phyloP scores from a whole-genome alignment of 2,888 invertebrate species.

The Agrypnus murinus region DNA sequence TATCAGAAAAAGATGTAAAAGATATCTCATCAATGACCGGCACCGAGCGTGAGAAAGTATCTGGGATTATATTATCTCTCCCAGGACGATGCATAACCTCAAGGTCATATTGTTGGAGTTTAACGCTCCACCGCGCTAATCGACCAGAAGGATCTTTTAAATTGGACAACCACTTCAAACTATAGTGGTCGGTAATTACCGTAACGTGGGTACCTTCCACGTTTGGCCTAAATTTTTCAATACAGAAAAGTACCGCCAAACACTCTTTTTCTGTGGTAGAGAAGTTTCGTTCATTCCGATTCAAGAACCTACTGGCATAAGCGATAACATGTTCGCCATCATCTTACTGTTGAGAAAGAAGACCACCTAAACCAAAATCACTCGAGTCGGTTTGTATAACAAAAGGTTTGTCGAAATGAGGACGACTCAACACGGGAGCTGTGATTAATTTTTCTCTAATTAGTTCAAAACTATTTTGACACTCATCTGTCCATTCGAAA shows the following conservation, averaged over 20 bases:
- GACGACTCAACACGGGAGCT: too few relatives aligned
- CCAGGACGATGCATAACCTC: constrained; percentile 47
- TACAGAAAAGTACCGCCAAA: constrained; percentile 41
- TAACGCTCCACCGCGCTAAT: constrained; percentile 49
- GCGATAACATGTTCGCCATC: constrained; percentile 33
- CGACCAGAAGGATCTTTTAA: too few relatives aligned
- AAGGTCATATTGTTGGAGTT: too few relatives aligned
- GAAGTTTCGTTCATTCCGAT: constrained; percentile 39
- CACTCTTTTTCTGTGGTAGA: constrained; percentile 51
- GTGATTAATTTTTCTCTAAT: too few relatives aligned
- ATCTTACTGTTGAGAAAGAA: constrained; percentile 28
- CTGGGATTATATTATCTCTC: constrained; percentile 53
- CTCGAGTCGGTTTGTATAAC: too few relatives aligned
- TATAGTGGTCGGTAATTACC: constrained; percentile 49
- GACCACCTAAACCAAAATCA: too few relatives aligned
- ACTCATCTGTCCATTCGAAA: constrained; percentile 35
- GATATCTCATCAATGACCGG: too few relatives aligned
- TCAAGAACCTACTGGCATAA: constrained; percentile 35
- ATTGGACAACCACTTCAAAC: too few relatives aligned
- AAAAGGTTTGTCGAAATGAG: too few relatives aligned
- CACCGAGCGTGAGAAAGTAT: constrained; percentile 49
- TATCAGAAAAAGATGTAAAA: too few relatives aligned
- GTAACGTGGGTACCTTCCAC: constrained; percentile 48
- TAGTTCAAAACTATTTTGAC: too few relatives aligned
- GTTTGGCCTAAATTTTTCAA: constrained; percentile 50